phyloP scores from a whole-genome alignment of 2,797 vertebrate genomes.

The Clarias pachynema region DNA sequence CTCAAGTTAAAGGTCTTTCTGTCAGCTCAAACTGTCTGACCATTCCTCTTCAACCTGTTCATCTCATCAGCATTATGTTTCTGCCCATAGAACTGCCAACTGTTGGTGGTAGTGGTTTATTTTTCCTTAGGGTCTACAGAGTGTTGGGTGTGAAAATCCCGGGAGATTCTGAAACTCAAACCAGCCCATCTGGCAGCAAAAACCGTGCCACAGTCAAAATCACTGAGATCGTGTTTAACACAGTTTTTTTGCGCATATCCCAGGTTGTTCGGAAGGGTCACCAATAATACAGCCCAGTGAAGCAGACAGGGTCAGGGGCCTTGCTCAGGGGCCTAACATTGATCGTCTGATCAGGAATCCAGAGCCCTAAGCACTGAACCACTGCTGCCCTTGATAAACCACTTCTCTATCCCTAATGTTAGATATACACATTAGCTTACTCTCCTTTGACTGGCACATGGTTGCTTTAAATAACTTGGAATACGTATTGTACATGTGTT shows the following conservation, averaged over 20 bases:
- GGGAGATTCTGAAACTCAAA: background rate
- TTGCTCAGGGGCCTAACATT: too few relatives aligned
- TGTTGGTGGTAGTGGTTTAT: background rate
- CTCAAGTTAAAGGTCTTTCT: background rate
- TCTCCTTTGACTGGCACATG: background rate
- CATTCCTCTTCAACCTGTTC: background rate
- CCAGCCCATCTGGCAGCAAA: background rate
- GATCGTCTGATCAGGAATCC: too few relatives aligned
- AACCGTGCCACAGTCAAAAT: background rate
- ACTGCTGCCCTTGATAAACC: too few relatives aligned
- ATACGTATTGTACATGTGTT: background rate
- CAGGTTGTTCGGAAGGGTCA: too few relatives aligned
- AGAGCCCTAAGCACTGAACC: too few relatives aligned
- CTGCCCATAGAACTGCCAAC: background rate
- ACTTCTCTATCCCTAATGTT: background rate
- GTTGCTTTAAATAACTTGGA: background rate
- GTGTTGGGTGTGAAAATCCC: background rate
- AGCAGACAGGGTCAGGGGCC: too few relatives aligned
- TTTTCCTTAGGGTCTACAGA: background rate
- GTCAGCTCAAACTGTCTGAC: background rate
- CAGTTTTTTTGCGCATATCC: too few relatives aligned
- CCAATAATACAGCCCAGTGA: too few relatives aligned
- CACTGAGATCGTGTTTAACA: background rate
- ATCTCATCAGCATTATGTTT: background rate
- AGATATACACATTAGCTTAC: background rate